Percentiles rank a stretch among this genome's conserved stretches.
phyloP scores from a whole-genome alignment of 2,888 invertebrate species.

The Eilema caniola region DNA sequence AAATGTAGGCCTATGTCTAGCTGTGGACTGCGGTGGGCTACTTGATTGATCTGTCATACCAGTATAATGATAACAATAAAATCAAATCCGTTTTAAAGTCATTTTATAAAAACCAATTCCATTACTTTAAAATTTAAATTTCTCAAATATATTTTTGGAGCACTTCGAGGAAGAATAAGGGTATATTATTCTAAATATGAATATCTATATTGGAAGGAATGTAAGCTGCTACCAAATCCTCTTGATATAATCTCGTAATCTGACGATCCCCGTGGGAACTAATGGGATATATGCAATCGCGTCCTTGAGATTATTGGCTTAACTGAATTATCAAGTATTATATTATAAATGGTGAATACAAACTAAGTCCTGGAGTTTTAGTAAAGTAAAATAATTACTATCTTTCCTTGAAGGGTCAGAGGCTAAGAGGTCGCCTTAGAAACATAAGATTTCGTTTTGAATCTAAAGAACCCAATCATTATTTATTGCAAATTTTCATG shows the following conservation, averaged over 20 bases:
- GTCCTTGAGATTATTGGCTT: constrained; percentile 15
- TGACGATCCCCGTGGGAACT: constrained; percentile 23
- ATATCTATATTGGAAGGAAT: background rate
- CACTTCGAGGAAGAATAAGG: background rate
- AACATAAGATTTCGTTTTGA: too few relatives aligned
- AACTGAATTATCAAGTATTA: background rate
- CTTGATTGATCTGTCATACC: too few relatives aligned
- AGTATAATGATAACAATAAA: too few relatives aligned
- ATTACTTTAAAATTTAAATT: too few relatives aligned
- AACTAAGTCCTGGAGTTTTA: background rate
- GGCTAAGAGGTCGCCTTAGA: too few relatives aligned
- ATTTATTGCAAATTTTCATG: too few relatives aligned
- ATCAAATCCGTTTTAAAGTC: too few relatives aligned
- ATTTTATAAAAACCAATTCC: too few relatives aligned
- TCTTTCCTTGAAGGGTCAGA: background rate
- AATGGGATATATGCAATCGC: constrained; percentile 3
- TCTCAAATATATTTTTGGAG: background rate
- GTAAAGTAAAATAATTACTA: background rate
- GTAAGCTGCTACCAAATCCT: constrained; percentile 14
- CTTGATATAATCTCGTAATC: constrained; percentile 26
- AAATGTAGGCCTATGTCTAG: too few relatives aligned
- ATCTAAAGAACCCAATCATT: too few relatives aligned
- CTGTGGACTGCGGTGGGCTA: too few relatives aligned
- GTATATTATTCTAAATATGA: background rate
- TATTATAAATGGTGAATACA: background rate